Percentiles rank a stretch among this genome's conserved stretches.
Conservation (phyloP, 2,888 invertebrate species). For the Myathropa florea region DNA sequence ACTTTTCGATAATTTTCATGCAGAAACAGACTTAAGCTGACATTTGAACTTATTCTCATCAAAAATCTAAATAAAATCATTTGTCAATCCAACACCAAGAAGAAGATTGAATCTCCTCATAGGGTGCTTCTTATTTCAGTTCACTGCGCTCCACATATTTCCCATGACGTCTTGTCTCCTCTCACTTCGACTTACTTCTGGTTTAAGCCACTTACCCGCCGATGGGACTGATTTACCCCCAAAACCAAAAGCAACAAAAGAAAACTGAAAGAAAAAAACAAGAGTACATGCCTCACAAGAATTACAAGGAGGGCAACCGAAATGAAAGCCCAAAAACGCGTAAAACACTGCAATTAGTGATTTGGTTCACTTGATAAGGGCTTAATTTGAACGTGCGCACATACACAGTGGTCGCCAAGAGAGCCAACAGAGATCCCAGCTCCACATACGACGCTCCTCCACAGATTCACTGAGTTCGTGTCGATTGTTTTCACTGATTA, state of each 20-base stretch:
- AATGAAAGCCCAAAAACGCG: conserved; percentile 63
- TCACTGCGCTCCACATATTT: background rate
- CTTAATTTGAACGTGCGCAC: conserved; percentile 73
- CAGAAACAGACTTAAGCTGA: too few species aligned
- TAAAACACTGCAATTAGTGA: conserved; percentile 76
- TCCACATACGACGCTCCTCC: conserved; percentile 43
- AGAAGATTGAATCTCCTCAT: too few species aligned
- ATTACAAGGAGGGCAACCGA: conserved; percentile 17
- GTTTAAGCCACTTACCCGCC: conserved; percentile 40
- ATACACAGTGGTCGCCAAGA: conserved; percentile 50
- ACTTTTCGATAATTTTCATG: too few species aligned
- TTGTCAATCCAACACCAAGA: too few species aligned
- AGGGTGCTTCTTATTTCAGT: background rate
- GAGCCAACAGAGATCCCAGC: conserved; percentile 35
- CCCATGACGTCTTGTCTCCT: background rate
- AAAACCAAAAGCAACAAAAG: background rate
- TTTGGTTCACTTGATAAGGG: conserved; percentile 79
- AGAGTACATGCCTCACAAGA: background rate
- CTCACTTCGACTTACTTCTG: conserved; percentile 23
- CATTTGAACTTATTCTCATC: too few species aligned
- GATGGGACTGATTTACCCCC: background rate
- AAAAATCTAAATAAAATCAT: too few species aligned
- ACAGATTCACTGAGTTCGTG: conserved; percentile 51
- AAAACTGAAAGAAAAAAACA: background rate
- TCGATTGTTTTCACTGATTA: conserved; percentile 70